Evolutionary conservation across 2,113 vertebrate genomes (phyloP), one percentile per base, ranked within the genome.

Genomic region (Egretta garzetta): DNA sequence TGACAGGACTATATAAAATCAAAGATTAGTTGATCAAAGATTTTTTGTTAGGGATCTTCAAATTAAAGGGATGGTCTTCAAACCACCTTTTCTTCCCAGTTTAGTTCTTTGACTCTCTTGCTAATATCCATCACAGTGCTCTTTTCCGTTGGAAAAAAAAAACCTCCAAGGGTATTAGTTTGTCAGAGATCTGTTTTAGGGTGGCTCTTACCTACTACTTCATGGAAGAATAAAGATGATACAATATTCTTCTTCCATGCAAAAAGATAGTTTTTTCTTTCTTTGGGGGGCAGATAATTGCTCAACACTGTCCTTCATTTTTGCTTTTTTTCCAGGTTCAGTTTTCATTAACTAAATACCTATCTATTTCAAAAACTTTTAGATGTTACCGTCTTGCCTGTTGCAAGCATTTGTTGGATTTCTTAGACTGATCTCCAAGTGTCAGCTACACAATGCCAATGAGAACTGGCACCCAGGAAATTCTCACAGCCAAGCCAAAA

Each of bases 291-390:
- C n/a, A 59, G 66, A 21, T 37, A 75, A 47, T 86, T 93, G 50
- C 60, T 96, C 62, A 93, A 72, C 37, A 24, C 7, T 14, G 2
- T 19, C 20, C 41, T 52, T 47, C 2, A 18, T 53, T 43, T 16
- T 49, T 30, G 8, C 6, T 9, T 45, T 94, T 92, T 52, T 93
- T 66, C n/a, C 35, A 67, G 27, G 8, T 2, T 2, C 35, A 2
- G 0, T 27, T 96, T 86, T 91, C 72, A 86, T 89, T 96, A 93
- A 74, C 56, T 49, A 62, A 68, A 94, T 60, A 20, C 15, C 10
- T 47, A 27, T 37, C 33, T 26, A 50, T 62, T 92, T 91, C 72
- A 94, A 96, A 95, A 91, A 30, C 30, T 88, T 90, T 60, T 88
- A 81, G 41, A 43, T 37, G 13, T 35, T 77, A 50, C 22, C 77